phyloP scores from a whole-genome alignment of 2,113 vertebrate species.

The Amazona vittata region DNA sequence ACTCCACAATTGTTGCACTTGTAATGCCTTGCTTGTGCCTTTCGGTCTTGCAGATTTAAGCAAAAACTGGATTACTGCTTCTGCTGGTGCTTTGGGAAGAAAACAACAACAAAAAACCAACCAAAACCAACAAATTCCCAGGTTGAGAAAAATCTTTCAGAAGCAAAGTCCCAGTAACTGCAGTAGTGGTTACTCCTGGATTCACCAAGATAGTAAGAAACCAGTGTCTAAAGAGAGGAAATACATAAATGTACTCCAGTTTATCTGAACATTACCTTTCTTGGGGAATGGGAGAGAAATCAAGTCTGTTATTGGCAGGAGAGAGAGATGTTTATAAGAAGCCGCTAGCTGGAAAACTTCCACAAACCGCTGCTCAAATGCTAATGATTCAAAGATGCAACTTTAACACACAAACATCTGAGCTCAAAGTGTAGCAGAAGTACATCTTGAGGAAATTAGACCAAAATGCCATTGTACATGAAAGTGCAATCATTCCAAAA shows the following conservation, averaged over 20 bases:
- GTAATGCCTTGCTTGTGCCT: background rate
- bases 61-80: background rate
- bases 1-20: background rate
- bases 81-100: background rate
- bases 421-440: background rate
- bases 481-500: background rate
- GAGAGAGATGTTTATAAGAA: slow-evolving; percentile 5
- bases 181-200: background rate
- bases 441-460: slow-evolving; percentile 18
- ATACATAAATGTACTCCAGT: background rate
- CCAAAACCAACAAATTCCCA: background rate
- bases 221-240: background rate
- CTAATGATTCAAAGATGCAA: slow-evolving; percentile 43
- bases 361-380: slow-evolving; percentile 20
- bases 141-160: background rate
- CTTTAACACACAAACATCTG: slow-evolving; percentile 38
- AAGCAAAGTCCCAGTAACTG: background rate
- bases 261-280: slow-evolving; percentile 58
- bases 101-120: too few species aligned
- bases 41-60: background rate
- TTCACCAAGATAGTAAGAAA: background rate
- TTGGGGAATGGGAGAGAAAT: slow-evolving; percentile 27
- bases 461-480: background rate
- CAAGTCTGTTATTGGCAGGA: slow-evolving; percentile 25
- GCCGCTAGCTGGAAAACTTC: slow-evolving; percentile 4